A percentile compares a stretch with the other conserved stretches of the same genome.
These are phyloP conservation scores for Anoplophora glabripennis DNA, from an alignment of 1,140 invertebrate species.

Conservation along the genomic window DNA sequence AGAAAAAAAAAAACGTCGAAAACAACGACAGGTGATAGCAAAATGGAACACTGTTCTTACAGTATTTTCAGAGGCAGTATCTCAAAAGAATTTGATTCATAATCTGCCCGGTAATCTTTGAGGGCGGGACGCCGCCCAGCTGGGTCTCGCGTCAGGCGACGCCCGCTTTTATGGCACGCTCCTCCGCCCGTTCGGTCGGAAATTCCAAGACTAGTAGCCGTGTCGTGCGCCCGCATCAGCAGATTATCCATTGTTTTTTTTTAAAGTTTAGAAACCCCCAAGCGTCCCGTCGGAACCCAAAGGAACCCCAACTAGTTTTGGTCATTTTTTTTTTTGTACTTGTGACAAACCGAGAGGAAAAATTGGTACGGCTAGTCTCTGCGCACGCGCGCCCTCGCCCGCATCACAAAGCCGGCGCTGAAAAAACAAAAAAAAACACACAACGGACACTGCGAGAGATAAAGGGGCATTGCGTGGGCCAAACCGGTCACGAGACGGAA, in stretches of 20 bases:
- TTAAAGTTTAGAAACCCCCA: slow-evolving; percentile 13
- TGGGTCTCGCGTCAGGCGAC: slow-evolving; percentile 2
- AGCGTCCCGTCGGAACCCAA: not conserved
- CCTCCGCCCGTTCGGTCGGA: slow-evolving; percentile 9
- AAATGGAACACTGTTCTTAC: slow-evolving; percentile 34
- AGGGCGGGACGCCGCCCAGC: not conserved
- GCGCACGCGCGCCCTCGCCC: slow-evolving; percentile 21
- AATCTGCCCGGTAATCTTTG: slow-evolving; percentile 3
- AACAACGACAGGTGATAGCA: slow-evolving; percentile 10
- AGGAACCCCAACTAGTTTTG: slow-evolving; percentile 27
- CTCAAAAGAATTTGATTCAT: slow-evolving; percentile 22
- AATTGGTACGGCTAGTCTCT: slow-evolving; percentile 17
- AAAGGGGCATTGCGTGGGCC: too few relatives aligned
- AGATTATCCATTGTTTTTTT: slow-evolving; percentile 11
- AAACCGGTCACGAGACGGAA: too few relatives aligned
- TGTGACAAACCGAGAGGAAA: slow-evolving; percentile 28
- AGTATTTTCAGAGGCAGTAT: slow-evolving; percentile 33
- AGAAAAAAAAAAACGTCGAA: slow-evolving; percentile 2
- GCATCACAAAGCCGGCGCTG: slow-evolving; percentile 9
- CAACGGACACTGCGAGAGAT: too few relatives aligned
- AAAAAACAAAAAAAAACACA: too few relatives aligned
- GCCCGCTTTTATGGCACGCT: slow-evolving; percentile 12
- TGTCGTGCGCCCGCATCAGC: slow-evolving; percentile 1
- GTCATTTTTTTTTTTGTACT: slow-evolving; percentile 30
- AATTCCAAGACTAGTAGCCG: slow-evolving; percentile 8